phyloP scores from a whole-genome alignment of 2,888 invertebrate genomes.

The Gisinianus flammeolus region DNA sequence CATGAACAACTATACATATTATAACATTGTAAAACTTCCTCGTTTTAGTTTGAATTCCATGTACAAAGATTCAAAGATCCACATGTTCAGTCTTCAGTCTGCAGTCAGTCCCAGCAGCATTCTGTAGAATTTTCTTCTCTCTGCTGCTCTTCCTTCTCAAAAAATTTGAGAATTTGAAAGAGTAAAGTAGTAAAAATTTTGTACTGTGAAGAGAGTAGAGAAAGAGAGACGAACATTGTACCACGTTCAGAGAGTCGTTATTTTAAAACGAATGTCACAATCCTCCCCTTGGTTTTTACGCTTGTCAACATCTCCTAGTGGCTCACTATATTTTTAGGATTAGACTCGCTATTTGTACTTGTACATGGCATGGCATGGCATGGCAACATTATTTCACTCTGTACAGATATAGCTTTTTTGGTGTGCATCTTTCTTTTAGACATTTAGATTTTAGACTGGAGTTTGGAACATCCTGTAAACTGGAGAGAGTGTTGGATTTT shows the following conservation, averaged over 20 bases:
- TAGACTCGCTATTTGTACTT: not conserved
- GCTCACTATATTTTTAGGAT: conserved; percentile 9
- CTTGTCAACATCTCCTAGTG: conserved; percentile 17
- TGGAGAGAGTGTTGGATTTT: too few relatives aligned
- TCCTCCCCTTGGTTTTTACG: conserved; percentile 1
- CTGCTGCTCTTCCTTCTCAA: not conserved
- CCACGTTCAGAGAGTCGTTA: not conserved
- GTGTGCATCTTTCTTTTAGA: too few relatives aligned
- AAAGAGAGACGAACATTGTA: not conserved
- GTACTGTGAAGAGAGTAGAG: not conserved
- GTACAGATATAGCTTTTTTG: too few relatives aligned
- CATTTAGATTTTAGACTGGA: too few relatives aligned
- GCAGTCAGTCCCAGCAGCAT: not conserved
- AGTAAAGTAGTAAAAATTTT: not conserved
- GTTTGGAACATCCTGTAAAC: too few relatives aligned
- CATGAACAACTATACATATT: not conserved
- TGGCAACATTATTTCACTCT: too few relatives aligned
- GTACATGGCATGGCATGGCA: too few relatives aligned
- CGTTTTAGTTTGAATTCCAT: too few relatives aligned
- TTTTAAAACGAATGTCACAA: conserved; percentile 9
- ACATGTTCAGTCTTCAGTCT: not conserved
- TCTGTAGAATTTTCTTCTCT: not conserved
- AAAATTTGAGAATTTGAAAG: not conserved
- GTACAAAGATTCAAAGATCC: too few relatives aligned
- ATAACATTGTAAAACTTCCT: too few relatives aligned